Evolutionary conservation across 2,797 vertebrate genomes (phyloP), one percentile per base, ranked within the genome.

Genomic region (Propithecus perrieri): DNA sequence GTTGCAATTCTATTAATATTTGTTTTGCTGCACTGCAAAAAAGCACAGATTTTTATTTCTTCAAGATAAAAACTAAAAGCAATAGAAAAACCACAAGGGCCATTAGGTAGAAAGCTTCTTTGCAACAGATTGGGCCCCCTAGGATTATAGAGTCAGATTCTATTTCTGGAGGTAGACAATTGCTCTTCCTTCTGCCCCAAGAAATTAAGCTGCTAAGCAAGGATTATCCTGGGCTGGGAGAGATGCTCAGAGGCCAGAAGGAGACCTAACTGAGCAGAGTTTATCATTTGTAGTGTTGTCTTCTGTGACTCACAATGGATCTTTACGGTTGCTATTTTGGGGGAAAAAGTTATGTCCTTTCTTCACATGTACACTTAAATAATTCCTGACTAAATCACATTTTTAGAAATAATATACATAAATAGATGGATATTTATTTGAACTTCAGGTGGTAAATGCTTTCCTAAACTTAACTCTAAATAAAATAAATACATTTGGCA

Each of bases 401-500:
- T 79, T 61, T 71, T 33, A 86, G 76, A 89, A 59, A 35, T 38
- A 38, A 65, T 65, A 85, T 17, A 61, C 38, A 81, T n/a, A 65
- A 35, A n/a, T 71, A 61, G 35, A 69, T 38, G n/a, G 48, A 57
- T 41, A 75, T 43, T 35, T 61, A 74, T 38, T 33, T 61, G 43
- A 74, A 41, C 13, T 88, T 84, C 65, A 69, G 20, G 28, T 71
- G 59, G 38, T 57, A 94, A 81, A 85, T 55, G 22, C 41, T 43
- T 85, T 89, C 41, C 22, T 85, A 89, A 72, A 71, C 28, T 71
- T 88, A 65, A 75, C 43, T 94, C 13, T 92, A 80, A 85, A 41
- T 80, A 85, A 90, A 80, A 92, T 48, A 79, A 65, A 92, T 67
- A 72, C 1, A 41, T 75, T 80, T 95, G 61, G 7, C 87, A 84